Percentiles rank a stretch among this genome's conserved stretches.
Conservation (phyloP, 2,888 invertebrate species). For the Archips crataeganus region DNA sequence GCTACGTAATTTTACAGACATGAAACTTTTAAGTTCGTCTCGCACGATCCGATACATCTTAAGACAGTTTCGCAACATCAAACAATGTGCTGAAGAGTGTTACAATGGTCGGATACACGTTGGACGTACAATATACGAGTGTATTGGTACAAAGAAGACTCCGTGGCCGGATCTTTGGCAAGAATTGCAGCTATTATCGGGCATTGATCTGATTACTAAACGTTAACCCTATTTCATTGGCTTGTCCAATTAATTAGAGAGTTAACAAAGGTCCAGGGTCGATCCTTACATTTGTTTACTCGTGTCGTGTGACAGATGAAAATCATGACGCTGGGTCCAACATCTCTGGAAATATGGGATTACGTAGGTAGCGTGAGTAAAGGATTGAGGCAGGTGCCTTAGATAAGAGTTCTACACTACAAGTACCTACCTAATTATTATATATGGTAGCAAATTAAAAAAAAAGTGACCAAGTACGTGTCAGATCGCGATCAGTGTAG, state of each 20-base stretch:
- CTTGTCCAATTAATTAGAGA: neutral
- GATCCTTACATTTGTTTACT: neutral
- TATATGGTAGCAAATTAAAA: neutral
- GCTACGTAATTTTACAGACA: slow-evolving; percentile 32
- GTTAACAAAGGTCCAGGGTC: neutral
- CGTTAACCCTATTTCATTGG: slow-evolving; percentile 46
- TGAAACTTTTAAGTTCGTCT: slow-evolving; percentile 44
- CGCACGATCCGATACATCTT: slow-evolving; percentile 53
- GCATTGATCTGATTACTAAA: slow-evolving; percentile 56
- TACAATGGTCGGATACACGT: slow-evolving; percentile 49
- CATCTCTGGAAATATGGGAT: neutral
- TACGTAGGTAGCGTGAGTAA: neutral
- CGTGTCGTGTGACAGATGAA: neutral
- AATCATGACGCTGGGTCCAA: neutral
- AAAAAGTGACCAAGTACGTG: neutral
- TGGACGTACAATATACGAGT: slow-evolving; percentile 54
- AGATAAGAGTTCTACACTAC: neutral
- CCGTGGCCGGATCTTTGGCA: slow-evolving; percentile 67
- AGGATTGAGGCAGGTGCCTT: neutral
- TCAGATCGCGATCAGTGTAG: no score
- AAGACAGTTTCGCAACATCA: slow-evolving; percentile 49
- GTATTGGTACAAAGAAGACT: slow-evolving; percentile 35
- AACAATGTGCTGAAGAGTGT: slow-evolving; percentile 47
- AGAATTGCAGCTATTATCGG: slow-evolving; percentile 61
- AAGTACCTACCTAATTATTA: no score